Conservation (phyloP, 30 jellyfish, hydroid and myxozoan species). For the Turritopsis rubra region DNA sequence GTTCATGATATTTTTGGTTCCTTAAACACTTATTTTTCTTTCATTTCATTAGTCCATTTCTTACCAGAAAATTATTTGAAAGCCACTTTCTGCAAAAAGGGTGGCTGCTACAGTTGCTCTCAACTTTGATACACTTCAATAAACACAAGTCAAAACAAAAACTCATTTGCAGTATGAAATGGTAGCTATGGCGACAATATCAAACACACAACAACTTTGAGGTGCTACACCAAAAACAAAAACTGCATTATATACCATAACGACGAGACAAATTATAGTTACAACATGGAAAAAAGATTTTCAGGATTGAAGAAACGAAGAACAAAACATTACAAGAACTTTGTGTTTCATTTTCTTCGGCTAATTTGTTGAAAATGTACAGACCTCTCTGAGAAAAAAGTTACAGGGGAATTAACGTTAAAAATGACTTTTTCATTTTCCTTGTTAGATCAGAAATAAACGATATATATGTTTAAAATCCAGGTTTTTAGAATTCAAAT, state of each 20-base stretch:
- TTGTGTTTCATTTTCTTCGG: no score
- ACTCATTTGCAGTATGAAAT: not conserved
- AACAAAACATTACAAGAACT: no score
- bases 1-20: no score
- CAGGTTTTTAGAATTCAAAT: no score
- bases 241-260: not conserved
- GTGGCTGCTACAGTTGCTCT: not conserved
- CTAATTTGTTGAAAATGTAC: no score
- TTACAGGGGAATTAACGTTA: no score
- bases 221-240: not conserved
- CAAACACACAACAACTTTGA: not conserved
- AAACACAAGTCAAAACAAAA: not conserved
- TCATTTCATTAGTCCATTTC: not conserved
- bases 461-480: no score
- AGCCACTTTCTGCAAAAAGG: not conserved
- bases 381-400: no score
- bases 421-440: no score
- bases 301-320: no score
- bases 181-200: not conserved
- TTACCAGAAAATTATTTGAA: not conserved
- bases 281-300: not conserved
- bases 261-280: not conserved
- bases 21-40: no score
- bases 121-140: not conserved
- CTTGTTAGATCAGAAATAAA: no score